Base-by-base conservation (phyloP, 2,797 vertebrate species). In the Helarctos malayanus region DNA sequence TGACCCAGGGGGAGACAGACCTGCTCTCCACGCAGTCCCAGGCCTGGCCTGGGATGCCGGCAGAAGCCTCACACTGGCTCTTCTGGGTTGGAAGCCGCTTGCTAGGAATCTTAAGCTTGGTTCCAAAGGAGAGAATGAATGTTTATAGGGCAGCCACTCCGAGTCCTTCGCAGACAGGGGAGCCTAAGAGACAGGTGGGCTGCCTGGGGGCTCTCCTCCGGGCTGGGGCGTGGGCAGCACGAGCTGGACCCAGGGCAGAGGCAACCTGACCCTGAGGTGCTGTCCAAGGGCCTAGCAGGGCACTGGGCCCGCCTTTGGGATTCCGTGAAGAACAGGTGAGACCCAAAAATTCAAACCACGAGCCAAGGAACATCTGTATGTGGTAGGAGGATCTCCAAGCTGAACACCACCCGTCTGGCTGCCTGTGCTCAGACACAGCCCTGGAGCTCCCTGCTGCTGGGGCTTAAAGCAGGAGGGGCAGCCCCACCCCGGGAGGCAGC, bases 191-290 rank as follows among this genome's bases (percentile, higher is more conserved):
- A 14, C 0, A 0, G n/a, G n/a, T 68, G 45, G 18, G 71, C 29
- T 11, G 15, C 25, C 14, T 13, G 65, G 12, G 3, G 38, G 21
- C 21, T 18, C 15, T 25, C 10, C 4, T 0, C 16, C 8, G 1
- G 9, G 63, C 18, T 21, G 7, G 29, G 75, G 86, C 11, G 9
- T 12, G 0, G 25, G 8, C 5, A 3, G 45, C 27, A 16, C 5
- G 8, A 32, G 54, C 23, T 0, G 11, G 65, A 35, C 9, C 52
- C 54, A n/a, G 52, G 47, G 11, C 1, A 2, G 56, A 80, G 27
- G 49, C 27, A 19, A 25, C 27, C 0, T 38, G 25, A 47, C 32
- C n/a, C 3, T 19, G 45, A 25, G 52, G 1, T 4, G 45, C 76
- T 57, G 38, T 23, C 63, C 79, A 10, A 11, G 29, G 49, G 52